Conservation (phyloP, 2,888 invertebrate species). For the Calameuta idolon region DNA sequence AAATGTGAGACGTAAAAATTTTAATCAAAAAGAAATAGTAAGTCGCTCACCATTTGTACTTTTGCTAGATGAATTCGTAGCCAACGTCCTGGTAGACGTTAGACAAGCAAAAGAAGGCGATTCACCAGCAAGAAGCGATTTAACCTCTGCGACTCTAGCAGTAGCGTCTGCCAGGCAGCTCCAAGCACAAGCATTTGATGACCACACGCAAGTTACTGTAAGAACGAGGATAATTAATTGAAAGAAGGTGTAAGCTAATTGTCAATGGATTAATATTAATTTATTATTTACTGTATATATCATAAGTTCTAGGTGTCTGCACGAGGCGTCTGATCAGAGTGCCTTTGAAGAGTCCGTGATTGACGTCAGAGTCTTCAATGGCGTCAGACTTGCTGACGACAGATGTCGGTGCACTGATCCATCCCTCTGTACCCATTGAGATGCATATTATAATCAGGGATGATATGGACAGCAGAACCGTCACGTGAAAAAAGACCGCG, state of each 20-base stretch:
- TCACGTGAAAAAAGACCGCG: conserved; percentile 30
- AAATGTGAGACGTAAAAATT: conserved; percentile 11
- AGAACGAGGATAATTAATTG: background rate
- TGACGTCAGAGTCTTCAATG: conserved; percentile 31
- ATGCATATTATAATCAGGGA: conserved; percentile 37
- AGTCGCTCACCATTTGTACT: background rate
- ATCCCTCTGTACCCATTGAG: conserved; percentile 36
- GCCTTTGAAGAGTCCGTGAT: conserved; percentile 45
- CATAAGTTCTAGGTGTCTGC: conserved; percentile 32
- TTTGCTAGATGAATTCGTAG: background rate
- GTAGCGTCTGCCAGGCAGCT: conserved; percentile 30
- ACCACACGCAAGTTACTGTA: conserved; percentile 33
- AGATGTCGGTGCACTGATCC: conserved; percentile 34
- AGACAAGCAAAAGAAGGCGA: conserved; percentile 36
- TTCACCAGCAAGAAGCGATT: conserved; percentile 34
- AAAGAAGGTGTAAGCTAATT: background rate
- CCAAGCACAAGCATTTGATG: conserved; percentile 37
- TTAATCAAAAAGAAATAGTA: background rate
- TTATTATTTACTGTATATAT: conserved; percentile 35
- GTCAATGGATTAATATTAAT: background rate
- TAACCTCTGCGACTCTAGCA: conserved; percentile 32
- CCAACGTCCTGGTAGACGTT: background rate
- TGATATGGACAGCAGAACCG: conserved; percentile 33
- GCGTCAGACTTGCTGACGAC: conserved; percentile 31
- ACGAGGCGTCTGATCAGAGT: conserved; percentile 34